Conservation (phyloP, 1,140 invertebrate genomes). For the Procambarus virginalis region DNA sequence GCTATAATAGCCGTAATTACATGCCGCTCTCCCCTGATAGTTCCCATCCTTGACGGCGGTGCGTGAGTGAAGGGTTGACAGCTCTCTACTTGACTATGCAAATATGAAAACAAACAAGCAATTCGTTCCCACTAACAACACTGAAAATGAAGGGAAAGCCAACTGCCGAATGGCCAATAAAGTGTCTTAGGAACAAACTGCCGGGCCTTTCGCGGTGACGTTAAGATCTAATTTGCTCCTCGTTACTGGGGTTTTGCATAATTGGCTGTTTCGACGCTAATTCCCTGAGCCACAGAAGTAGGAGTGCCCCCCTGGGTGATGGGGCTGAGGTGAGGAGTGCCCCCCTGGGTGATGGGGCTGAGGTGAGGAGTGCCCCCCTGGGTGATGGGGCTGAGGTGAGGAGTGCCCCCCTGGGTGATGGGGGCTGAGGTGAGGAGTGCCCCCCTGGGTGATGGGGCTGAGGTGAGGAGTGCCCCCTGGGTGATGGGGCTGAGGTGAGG, state of each 20-base stretch:
- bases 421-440: no score
- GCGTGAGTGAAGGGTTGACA: background rate
- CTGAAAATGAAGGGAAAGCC: background rate
- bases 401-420: no score
- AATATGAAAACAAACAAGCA: background rate
- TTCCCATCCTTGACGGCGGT: background rate
- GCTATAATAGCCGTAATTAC: no score
- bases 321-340: background rate
- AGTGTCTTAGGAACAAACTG: constrained; percentile 6
- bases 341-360: no score
- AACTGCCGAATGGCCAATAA: background rate
- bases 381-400: no score
- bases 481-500: no score
- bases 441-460: no score
- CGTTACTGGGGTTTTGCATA: background rate
- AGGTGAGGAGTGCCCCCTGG: no score
- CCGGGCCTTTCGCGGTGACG: background rate
- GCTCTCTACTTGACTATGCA: constrained; percentile 3
- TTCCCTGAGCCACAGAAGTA: background rate
- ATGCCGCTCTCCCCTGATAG: no score
- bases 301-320: background rate
- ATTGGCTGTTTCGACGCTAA: background rate
- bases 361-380: no score
- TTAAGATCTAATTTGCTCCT: background rate
- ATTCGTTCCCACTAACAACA: background rate